phyloP scores from a whole-genome alignment of 2,888 invertebrate species.

The Phaedon cochleariae region DNA sequence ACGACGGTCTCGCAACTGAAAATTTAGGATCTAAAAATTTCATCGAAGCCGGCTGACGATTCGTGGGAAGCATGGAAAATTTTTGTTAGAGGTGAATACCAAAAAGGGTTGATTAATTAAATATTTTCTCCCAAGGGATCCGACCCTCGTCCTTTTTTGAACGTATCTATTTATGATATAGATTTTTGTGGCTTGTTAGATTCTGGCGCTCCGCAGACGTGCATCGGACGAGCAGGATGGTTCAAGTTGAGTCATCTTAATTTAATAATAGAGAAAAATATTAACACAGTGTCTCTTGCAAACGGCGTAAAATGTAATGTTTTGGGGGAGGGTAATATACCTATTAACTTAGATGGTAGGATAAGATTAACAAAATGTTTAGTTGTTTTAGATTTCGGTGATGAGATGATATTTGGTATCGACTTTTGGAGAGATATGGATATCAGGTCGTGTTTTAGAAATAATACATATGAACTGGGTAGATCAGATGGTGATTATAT shows the following conservation, averaged over 20 bases:
- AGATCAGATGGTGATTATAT: not conserved
- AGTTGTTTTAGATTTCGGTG: slow-evolving; percentile 21
- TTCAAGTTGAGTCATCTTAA: slow-evolving; percentile 11
- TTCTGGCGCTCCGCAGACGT: slow-evolving; percentile 14
- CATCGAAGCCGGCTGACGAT: slow-evolving; percentile 10
- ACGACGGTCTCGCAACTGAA: slow-evolving; percentile 5
- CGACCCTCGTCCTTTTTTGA: slow-evolving; percentile 25
- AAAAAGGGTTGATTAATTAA: slow-evolving; percentile 1
- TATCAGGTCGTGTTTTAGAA: slow-evolving; percentile 16
- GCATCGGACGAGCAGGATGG: slow-evolving; percentile 20
- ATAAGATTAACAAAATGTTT: slow-evolving; percentile 18
- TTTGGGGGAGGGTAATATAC: slow-evolving; percentile 19
- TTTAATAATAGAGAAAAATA: slow-evolving; percentile 9
- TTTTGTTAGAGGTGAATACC: slow-evolving; percentile 19
- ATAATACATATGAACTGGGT: not conserved
- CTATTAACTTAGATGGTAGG: slow-evolving; percentile 20
- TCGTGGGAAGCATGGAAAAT: slow-evolving; percentile 22
- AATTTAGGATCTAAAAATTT: not conserved
- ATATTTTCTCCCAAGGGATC: slow-evolving; percentile 9
- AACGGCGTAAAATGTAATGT: slow-evolving; percentile 19
- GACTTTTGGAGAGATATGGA: slow-evolving; percentile 31
- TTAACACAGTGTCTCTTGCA: not conserved
- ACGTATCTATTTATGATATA: slow-evolving; percentile 19
- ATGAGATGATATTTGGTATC: slow-evolving; percentile 28
- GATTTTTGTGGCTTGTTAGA: slow-evolving; percentile 24